Conservation (phyloP, 2,888 invertebrate species). For the Rotaria sp. region DNA sequence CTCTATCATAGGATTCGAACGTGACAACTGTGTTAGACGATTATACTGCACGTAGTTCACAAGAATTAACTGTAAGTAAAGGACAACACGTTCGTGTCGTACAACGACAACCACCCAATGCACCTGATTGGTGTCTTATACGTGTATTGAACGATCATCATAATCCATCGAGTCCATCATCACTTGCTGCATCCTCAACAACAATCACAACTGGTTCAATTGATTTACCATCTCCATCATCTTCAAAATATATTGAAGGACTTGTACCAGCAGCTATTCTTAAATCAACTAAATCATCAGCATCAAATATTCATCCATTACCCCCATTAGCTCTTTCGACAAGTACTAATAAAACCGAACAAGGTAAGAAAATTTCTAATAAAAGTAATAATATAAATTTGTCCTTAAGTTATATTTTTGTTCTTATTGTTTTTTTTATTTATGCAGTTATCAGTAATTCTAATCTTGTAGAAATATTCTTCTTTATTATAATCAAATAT, state of each 20-base stretch:
- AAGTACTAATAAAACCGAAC: background rate
- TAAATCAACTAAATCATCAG: background rate
- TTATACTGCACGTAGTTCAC: constrained; percentile 25
- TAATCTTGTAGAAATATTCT: background rate
- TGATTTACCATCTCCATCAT: background rate
- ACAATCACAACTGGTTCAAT: background rate
- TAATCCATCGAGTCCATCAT: background rate
- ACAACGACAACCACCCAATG: constrained; percentile 3
- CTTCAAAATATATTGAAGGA: constrained; percentile 30
- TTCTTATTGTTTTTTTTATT: too few relatives aligned
- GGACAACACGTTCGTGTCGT: constrained; percentile 39
- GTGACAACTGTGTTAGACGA: constrained; percentile 12
- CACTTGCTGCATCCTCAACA: constrained; percentile 2
- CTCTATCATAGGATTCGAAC: constrained; percentile 5
- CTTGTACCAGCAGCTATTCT: constrained; percentile 22
- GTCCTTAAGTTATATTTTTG: too few relatives aligned
- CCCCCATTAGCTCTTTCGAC: background rate
- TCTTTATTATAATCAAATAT: background rate
- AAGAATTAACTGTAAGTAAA: constrained; percentile 28
- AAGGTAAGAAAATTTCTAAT: background rate
- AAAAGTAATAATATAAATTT: background rate
- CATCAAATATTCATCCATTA: background rate
- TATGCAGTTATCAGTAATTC: too few relatives aligned
- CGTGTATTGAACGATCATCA: constrained; percentile 3
- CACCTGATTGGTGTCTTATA: constrained; percentile 24